These are phyloP conservation scores for Takifugu flavidus DNA, from an alignment of 2,113 vertebrate genomes.

Conservation along the genomic window DNA sequence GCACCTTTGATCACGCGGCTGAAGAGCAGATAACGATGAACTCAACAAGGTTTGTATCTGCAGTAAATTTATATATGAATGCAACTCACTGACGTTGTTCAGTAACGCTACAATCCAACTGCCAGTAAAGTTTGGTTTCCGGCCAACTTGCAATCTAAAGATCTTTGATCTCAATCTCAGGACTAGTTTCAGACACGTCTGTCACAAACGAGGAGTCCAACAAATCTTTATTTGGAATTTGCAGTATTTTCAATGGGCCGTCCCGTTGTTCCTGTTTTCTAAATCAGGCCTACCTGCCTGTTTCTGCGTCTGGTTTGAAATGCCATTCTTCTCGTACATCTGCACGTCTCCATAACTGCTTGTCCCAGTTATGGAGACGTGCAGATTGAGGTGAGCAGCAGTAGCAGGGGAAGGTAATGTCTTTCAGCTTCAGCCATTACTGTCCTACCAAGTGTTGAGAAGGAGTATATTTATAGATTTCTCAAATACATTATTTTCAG, in stretches of 20 bases:
- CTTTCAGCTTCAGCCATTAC: no score
- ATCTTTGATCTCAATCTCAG: background rate
- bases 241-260: conserved; percentile 22
- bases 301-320: no score
- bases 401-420: no score
- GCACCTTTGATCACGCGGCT: conserved; percentile 29
- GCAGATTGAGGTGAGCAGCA: no score
- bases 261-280: conserved; percentile 35
- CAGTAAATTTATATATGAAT: background rate
- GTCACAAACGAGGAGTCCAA: background rate
- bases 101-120: no score
- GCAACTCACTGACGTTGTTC: no score
- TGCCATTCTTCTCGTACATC: no score
- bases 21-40: conserved; percentile 40
- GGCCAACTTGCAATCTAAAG: background rate
- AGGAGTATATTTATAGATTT: no score
- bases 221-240: conserved; percentile 13
- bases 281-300: background rate
- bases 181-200: conserved; percentile 1
- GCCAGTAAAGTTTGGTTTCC: no score
- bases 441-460: no score
- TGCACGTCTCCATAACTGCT: no score
- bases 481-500: background rate
- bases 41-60: background rate
- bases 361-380: no score